These are phyloP conservation scores for Megaleporinus macrocephalus DNA, from an alignment of 2,113 vertebrate genomes.

Conservation along the genomic window DNA sequence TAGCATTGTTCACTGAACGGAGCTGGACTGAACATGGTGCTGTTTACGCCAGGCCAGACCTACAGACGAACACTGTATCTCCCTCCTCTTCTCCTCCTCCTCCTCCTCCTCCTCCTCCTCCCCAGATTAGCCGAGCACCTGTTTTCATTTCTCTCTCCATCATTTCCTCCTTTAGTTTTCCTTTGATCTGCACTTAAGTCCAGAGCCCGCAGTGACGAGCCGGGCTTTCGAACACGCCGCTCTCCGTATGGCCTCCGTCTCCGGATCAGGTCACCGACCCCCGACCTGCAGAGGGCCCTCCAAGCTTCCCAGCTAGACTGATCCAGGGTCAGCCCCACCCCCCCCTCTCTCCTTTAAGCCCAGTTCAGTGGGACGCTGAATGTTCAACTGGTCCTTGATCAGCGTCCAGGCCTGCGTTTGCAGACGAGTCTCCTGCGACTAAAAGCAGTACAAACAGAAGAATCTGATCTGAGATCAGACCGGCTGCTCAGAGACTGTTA, in stretches of 20 bases:
- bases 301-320: background rate
- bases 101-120: conserved; percentile 46
- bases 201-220: conserved; percentile 48
- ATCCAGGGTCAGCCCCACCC: background rate
- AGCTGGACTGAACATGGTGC: conserved; percentile 60
- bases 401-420: background rate
- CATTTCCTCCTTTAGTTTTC: conserved; percentile 58
- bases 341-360: no score
- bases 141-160: conserved; percentile 54
- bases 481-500: background rate
- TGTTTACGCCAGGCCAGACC: conserved; percentile 67
- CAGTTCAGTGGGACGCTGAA: background rate
- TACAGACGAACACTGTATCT: conserved; percentile 64
- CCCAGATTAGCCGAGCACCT: conserved; percentile 12
- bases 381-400: conserved; percentile 19
- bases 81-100: conserved; percentile 39
- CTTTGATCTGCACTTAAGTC: conserved; percentile 62
- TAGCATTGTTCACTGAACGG: background rate
- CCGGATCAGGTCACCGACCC: conserved; percentile 17
- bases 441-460: background rate
- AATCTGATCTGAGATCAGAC: conserved; percentile 5
- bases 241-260: background rate
- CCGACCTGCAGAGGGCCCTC: background rate
- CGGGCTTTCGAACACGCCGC: conserved; percentile 43
- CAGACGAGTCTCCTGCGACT: background rate